Evolutionary conservation across 2,113 vertebrate genomes (phyloP), one percentile per base, ranked within the genome.

Genomic region (Forbesichthys agassizii): DNA sequence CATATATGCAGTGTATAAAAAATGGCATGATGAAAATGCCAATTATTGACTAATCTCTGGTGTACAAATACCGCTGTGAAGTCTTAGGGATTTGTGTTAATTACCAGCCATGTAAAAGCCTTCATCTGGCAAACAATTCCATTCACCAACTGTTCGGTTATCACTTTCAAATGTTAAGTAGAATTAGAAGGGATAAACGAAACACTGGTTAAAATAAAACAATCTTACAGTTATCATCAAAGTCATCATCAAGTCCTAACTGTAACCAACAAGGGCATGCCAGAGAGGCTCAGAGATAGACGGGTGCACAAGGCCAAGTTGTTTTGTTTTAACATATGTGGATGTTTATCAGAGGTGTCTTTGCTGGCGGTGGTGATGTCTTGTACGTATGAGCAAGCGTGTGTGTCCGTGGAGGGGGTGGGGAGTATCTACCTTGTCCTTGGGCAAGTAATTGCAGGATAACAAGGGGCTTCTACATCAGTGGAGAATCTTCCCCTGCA

Each of bases 391-490:
- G 13, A 48, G 33, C 36, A 27, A 46, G 42, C 4, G 16, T 55
- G 67, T 27, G 73, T 33, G 51, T 4, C 33, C 20, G 12, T 36
- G 16, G 18, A 18, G 18, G 16, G 18, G 55, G 7, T 46, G 48
- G 55, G 53, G 51, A 42, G 59, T 57, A 64, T 68, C 62, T 77
- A 61, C 61, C 60, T 51, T 76, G 68, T 70, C 70, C 68, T 71
- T 81, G 68, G 70, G 66, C 71, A 61, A 62, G 71, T 79, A 82
- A 85, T 84, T 75, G 77, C 71, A 73, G 65, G 71, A 81, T 86
- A 88, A 88, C 84, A 79, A 87, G 80, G 56, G 74, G 74, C 74
- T 59, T 75, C 73, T 69, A 64, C 59, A 84, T 76, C 81, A 73
- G 52, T 77, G 68, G 70, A 70, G 72, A 64, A 42, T 42, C 36